Evolutionary conservation across 1,140 invertebrate genomes (phyloP).

Genomic region (Lucilia cuprina): DNA sequence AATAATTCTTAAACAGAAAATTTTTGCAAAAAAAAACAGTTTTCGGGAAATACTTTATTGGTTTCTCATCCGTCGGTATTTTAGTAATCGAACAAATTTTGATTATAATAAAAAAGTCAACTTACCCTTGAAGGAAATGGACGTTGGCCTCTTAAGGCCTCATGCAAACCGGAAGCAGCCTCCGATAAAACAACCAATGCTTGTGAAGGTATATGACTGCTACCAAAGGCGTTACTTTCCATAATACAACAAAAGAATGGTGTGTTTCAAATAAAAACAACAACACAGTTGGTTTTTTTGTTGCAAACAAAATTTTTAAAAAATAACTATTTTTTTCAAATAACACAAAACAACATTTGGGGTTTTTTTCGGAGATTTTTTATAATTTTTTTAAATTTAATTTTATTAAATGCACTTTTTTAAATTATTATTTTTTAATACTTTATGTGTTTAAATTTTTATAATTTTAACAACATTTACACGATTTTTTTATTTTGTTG

Average conservation of each 20-base stretch:
- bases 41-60: too few relatives aligned
- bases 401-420: neutral
- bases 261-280: too few relatives aligned
- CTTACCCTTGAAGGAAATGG: conserved; percentile 67
- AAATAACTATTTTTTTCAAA: neutral
- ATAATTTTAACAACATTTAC: too few relatives aligned
- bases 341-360: neutral
- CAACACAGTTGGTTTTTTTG: neutral
- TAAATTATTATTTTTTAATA: neutral
- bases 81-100: too few relatives aligned
- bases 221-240: conserved; percentile 64
- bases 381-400: neutral
- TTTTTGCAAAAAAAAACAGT: too few relatives aligned
- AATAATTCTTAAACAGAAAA: too few relatives aligned
- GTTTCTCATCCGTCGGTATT: too few relatives aligned
- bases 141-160: conserved; percentile 77
- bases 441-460: neutral
- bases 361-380: neutral
- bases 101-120: neutral
- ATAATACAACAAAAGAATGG: conserved; percentile 40
- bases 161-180: conserved; percentile 74
- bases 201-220: conserved; percentile 74
- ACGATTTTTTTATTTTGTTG: neutral
- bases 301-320: neutral
- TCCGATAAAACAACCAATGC: conserved; percentile 83